Evolutionary conservation across 2,113 vertebrate genomes (phyloP).

Genomic region (Tachycineta bicolor): DNA sequence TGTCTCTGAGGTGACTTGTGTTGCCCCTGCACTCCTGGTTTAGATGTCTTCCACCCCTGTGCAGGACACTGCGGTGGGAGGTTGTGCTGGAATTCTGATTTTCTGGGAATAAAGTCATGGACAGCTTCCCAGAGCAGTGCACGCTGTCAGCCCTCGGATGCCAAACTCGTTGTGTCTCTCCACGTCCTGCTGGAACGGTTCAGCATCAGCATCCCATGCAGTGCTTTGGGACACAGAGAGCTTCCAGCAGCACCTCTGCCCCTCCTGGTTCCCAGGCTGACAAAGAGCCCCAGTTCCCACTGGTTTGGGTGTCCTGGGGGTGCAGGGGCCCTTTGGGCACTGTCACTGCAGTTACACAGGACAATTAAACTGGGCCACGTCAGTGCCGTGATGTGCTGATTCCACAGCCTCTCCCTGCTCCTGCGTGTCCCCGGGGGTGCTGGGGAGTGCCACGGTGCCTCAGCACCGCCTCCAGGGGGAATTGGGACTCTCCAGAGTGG

Average conservation of each 20-base stretch:
- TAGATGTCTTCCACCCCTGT: background rate
- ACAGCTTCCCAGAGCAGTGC: rapidly evolving
- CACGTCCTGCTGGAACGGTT: background rate
- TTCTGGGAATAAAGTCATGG: rapidly evolving
- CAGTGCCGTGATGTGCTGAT: rapidly evolving
- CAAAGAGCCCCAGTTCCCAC: background rate
- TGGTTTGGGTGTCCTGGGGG: background rate
- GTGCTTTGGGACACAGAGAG: rapidly evolving
- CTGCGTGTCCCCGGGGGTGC: background rate
- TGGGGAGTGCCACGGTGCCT: rapidly evolving
- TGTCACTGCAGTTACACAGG: rapidly evolving
- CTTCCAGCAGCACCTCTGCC: background rate
- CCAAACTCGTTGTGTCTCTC: background rate
- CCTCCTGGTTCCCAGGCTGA: background rate
- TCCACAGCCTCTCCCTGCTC: background rate
- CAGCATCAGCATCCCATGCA: background rate
- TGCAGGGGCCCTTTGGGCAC: background rate
- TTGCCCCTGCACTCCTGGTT: background rate
- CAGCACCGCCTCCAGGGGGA: background rate
- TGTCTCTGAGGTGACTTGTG: background rate
- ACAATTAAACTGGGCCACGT: rapidly evolving
- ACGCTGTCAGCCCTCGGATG: background rate
- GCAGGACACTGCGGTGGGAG: rapidly evolving
- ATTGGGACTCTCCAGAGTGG: background rate
- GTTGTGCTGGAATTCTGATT: background rate